Percentiles rank a stretch among this genome's conserved stretches.
Evolutionary conservation across 2,888 invertebrate species (phyloP).

Genomic region (Rhingia rostrata): DNA sequence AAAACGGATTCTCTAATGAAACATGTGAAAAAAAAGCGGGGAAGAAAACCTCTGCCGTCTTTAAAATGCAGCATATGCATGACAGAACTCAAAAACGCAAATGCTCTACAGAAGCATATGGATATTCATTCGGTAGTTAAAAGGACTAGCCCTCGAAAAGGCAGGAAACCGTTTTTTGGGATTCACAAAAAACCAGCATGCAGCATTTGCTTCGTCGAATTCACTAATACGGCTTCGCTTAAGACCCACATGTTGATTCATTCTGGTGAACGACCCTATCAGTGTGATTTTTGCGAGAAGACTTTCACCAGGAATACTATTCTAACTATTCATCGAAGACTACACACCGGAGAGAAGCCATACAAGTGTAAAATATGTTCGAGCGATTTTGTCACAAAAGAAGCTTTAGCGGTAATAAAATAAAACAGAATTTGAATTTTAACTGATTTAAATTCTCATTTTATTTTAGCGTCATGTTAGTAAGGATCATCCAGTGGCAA

Average conservation of each 20-base stretch:
- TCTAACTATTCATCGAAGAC: conserved; percentile 57
- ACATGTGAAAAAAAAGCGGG: background rate
- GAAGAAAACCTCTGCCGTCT: too few relatives aligned
- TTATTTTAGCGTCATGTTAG: conserved; percentile 52
- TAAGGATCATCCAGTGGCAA: conserved; percentile 43
- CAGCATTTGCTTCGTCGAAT: conserved; percentile 46
- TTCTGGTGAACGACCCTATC: conserved; percentile 61
- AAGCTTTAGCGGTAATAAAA: conserved; percentile 40
- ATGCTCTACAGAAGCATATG: background rate
- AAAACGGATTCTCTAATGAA: background rate
- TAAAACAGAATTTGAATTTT: too few relatives aligned
- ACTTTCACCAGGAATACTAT: conserved; percentile 53
- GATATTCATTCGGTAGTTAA: background rate
- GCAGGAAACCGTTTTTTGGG: conserved; percentile 40
- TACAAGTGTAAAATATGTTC: conserved; percentile 58
- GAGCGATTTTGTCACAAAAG: conserved; percentile 42
- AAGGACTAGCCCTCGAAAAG: background rate
- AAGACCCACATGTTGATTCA: conserved; percentile 67
- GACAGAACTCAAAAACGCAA: background rate
- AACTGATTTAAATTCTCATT: background rate
- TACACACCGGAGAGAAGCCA: conserved; percentile 64
- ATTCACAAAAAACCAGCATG: conserved; percentile 42
- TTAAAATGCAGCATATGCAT: background rate
- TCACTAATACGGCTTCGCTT: conserved; percentile 57
- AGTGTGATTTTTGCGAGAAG: conserved; percentile 70